Percentiles rank a stretch among this genome's conserved stretches.
Conservation (phyloP, 92 coral and sea anemone genomes). For the Epizoanthus illoricatus region DNA sequence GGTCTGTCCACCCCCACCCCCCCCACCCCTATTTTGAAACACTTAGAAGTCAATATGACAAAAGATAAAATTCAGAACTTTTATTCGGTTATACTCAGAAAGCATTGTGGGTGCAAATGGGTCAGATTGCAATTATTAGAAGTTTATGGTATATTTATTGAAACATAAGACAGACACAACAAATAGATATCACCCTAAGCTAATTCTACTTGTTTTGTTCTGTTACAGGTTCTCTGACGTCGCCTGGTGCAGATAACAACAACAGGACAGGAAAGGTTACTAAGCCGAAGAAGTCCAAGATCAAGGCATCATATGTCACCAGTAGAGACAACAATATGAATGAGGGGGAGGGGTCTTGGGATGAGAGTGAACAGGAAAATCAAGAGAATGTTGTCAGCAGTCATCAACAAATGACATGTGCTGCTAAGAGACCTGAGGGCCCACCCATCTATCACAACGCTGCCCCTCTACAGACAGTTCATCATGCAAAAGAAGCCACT, state of each 20-base stretch:
- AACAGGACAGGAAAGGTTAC: constrained; percentile 29
- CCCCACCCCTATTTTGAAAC: no score
- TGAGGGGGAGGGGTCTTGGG: constrained; percentile 57
- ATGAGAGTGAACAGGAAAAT: constrained; percentile 38
- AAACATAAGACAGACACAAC: no score
- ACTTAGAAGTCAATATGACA: no score
- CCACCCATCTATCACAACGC: constrained; percentile 5
- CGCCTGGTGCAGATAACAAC: constrained; percentile 41
- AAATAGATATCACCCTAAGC: no score
- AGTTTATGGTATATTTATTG: no score
- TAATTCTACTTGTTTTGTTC: no score
- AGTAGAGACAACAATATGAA: constrained; percentile 4
- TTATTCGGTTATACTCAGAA: no score
- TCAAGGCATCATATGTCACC: constrained; percentile 60
- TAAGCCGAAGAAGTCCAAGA: constrained; percentile 45
- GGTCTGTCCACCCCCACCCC: no score
- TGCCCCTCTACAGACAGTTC: background rate
- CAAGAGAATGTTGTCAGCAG: constrained; percentile 14
- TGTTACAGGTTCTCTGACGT: constrained; percentile 51
- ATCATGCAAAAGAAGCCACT: background rate
- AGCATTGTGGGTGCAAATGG: no score
- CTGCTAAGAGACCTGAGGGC: background rate
- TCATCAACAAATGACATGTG: constrained; percentile 14
- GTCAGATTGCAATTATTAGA: no score
- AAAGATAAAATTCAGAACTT: no score